Evolutionary conservation across 2,113 vertebrate species (phyloP), one percentile per base, ranked within the genome.

Genomic region (Octodon degus): DNA sequence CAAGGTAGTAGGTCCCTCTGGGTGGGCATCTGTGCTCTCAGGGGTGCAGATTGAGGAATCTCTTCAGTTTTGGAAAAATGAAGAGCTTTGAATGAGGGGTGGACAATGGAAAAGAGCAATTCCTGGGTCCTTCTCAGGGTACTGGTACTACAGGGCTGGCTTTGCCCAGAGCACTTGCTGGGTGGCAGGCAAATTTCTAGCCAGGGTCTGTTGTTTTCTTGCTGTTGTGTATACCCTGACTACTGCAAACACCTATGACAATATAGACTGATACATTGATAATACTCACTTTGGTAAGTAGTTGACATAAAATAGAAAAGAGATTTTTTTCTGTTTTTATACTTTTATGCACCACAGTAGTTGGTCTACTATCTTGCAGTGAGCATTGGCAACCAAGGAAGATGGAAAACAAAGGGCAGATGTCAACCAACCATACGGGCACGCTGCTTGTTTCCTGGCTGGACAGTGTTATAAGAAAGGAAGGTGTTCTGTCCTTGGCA

Each of bases 11-110:
- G 0, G 97, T 97, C 98, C 97, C 98, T 98, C 98, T 98, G 98
- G 99, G 99, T 98, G 96, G 97, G 98, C 98, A 98, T 99, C 99
- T 99, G 98, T 97, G 98, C 98, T 97, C 96, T 95, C 82, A 95
- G 43, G 74, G 98, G 95, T 93, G 96, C 96, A 98, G 98, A 98
- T 98, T 98, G 98, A 98, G 77, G 76, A 68, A 74, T 90, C 63
- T 68, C 79, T 92, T 96, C 12, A 27, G 95, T 86, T 0, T 24
- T 55, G 93, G 97, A 89, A 97, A 95, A 96, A 96, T 10, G 7
- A 79, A 58, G 60, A 89, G 93, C 95, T 95, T 94, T 89, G 79
- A 93, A 50, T 63, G 43, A 68, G 74, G 81, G 92, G 53, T 62
- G 16, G 6, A 63, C 67, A 83, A 27, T 25, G 76, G 91, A 24